phyloP scores from a whole-genome alignment of 2,888 invertebrate species.

The Diadromus collaris region DNA sequence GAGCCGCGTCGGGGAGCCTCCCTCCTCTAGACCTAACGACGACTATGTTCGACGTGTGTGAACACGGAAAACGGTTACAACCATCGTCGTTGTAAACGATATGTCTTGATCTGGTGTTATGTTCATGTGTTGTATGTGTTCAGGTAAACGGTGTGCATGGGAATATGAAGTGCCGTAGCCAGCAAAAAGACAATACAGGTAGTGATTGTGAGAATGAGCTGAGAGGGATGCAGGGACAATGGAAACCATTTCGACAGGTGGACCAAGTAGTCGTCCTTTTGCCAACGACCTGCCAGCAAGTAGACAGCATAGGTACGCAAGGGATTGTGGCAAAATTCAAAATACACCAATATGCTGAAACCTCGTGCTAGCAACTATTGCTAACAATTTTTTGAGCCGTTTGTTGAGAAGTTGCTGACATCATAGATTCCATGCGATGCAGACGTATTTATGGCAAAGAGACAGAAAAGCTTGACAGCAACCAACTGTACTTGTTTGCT shows the following conservation, averaged over 20 bases:
- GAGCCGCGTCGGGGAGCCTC: slow-evolving; percentile 2
- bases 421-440: no score
- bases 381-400: no score
- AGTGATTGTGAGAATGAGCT: background rate
- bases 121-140: slow-evolving; percentile 7
- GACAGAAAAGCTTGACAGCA: no score
- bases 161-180: background rate
- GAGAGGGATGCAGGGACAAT: background rate
- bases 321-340: no score
- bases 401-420: no score
- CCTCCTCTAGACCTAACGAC: background rate
- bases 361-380: no score
- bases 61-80: slow-evolving; percentile 8
- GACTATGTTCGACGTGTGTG: slow-evolving; percentile 26
- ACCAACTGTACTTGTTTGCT: no score
- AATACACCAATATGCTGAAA: no score
- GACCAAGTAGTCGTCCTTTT: background rate
- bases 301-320: no score
- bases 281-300: no score
- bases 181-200: background rate
- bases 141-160: slow-evolving; percentile 12
- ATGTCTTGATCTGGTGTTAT: slow-evolving; percentile 20
- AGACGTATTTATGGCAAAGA: no score
- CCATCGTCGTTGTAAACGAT: slow-evolving; percentile 11
- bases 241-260: background rate